These are phyloP conservation scores for Anisognathus igniventris DNA, from an alignment of 2,797 vertebrate species.

Conservation along the genomic window DNA sequence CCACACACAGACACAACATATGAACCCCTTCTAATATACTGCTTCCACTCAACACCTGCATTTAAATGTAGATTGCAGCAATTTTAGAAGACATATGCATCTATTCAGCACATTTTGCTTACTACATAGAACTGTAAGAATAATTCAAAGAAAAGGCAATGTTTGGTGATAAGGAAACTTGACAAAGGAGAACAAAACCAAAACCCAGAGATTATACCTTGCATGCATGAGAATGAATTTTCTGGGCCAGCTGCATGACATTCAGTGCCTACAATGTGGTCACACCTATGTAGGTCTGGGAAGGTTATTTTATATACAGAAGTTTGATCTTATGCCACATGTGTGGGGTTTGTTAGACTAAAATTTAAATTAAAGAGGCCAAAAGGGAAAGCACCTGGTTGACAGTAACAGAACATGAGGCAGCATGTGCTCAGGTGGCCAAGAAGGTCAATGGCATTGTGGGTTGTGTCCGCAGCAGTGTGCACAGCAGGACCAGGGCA, in stretches of 20 bases:
- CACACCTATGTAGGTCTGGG: neutral
- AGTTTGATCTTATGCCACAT: neutral
- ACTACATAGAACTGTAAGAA: neutral
- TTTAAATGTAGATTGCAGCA: neutral
- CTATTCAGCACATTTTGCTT: neutral
- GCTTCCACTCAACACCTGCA: neutral
- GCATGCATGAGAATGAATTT: neutral
- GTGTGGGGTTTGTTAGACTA: neutral
- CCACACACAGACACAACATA: neutral
- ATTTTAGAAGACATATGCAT: neutral
- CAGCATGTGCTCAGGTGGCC: neutral
- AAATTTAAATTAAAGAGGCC: neutral
- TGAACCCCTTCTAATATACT: neutral
- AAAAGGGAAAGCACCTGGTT: neutral
- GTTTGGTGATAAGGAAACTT: neutral
- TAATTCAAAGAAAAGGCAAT: neutral
- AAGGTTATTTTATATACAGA: neutral
- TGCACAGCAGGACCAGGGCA: neutral
- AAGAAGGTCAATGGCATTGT: neutral
- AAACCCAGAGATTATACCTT: neutral
- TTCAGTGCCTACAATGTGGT: neutral
- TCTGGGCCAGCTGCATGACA: neutral
- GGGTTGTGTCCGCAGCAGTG: neutral
- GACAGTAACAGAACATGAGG: neutral
- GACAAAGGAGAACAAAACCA: neutral